Percentiles rank a stretch among this genome's conserved stretches.
These are phyloP conservation scores for Noctilio leporinus DNA, from an alignment of 2,113 vertebrate genomes.

Conservation along the genomic window DNA sequence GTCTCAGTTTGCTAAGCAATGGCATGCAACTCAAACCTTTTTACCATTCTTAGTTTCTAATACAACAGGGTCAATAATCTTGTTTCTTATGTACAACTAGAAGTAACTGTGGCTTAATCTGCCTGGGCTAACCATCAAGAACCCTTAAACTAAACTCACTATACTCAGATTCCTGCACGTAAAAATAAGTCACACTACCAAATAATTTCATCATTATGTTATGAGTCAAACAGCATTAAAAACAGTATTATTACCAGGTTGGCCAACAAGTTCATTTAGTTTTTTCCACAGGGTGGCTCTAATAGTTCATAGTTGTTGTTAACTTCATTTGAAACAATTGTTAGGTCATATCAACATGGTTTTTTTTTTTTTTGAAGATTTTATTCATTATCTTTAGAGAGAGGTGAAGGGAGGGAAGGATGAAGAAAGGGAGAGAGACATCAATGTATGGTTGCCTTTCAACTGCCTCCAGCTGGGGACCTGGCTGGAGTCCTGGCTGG, in stretches of 20 bases:
- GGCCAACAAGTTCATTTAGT: too few species aligned
- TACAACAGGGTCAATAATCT: background rate
- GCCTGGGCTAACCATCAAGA: background rate
- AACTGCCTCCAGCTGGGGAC: too few species aligned
- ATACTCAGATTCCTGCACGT: background rate
- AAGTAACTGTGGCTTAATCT: background rate
- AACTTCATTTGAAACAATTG: too few species aligned
- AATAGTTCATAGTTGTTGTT: too few species aligned
- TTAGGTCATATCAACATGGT: too few species aligned
- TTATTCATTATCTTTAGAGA: too few species aligned
- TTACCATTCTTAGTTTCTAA: background rate
- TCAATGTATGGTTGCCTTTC: too few species aligned
- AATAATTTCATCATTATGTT: background rate
- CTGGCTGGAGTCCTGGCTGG: too few species aligned
- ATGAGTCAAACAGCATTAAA: background rate
- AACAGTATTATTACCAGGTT: background rate
- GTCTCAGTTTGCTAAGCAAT: background rate
- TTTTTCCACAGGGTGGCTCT: too few species aligned
- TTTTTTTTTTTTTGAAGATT: too few species aligned
- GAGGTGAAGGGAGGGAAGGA: too few species aligned
- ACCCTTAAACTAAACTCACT: background rate
- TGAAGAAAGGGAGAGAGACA: too few species aligned
- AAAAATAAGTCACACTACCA: slow-evolving; percentile 18
- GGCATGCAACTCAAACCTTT: background rate
- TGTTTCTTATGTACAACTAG: background rate